These are phyloP conservation scores for Montipora capitata DNA, from an alignment of 92 coral and sea anemone species.

Conservation along the genomic window DNA sequence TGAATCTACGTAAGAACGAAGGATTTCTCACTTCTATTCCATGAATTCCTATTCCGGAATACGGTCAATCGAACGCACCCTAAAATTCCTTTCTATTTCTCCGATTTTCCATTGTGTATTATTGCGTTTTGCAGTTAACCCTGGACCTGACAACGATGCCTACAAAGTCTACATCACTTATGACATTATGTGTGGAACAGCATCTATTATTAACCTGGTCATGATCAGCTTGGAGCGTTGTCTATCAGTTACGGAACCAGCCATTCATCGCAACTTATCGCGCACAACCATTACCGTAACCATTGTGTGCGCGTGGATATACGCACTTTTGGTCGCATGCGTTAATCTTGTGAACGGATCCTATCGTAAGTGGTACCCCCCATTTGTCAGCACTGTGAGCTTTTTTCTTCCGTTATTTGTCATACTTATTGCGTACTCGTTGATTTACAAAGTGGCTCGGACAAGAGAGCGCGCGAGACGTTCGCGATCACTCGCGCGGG, in stretches of 20 bases:
- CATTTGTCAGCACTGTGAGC: constrained; percentile 81
- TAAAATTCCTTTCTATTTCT: no score
- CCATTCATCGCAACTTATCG: constrained; percentile 90
- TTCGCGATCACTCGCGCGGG: constrained; percentile 85
- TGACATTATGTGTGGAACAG: constrained; percentile 91
- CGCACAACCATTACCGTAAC: constrained; percentile 68
- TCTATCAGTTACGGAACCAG: constrained; percentile 92
- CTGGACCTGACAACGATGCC: constrained; percentile 7
- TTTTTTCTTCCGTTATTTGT: constrained; percentile 87
- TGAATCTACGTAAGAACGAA: no score
- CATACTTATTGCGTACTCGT: constrained; percentile 83
- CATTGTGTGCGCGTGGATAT: constrained; percentile 86
- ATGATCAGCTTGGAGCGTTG: constrained; percentile 96
- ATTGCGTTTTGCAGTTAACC: constrained; percentile 43
- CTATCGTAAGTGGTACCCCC: constrained; percentile 77
- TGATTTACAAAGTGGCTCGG: constrained; percentile 88
- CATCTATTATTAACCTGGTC: constrained; percentile 91
- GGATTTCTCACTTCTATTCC: no score
- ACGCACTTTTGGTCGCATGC: constrained; percentile 79
- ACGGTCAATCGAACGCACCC: no score
- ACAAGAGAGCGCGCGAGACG: constrained; percentile 87
- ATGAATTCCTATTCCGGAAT: no score
- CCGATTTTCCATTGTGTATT: neutral
- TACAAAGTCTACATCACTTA: constrained; percentile 87
- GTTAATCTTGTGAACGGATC: constrained; percentile 62